A percentile compares a stretch with the other conserved stretches of the same genome.
Conservation (phyloP, 1,140 invertebrate genomes). For the Samia ricini region DNA sequence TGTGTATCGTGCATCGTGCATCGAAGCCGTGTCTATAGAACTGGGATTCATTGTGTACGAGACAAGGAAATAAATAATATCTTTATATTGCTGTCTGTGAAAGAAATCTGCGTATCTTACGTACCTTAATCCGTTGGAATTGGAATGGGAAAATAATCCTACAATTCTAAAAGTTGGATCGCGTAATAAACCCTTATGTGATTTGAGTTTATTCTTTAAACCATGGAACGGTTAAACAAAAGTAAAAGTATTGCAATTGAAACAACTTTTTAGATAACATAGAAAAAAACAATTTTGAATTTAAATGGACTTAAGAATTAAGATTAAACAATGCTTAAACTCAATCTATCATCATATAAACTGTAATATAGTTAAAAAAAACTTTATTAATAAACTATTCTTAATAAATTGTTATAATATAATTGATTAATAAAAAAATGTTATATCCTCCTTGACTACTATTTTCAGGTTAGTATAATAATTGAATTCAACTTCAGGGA, state of each 20-base stretch:
- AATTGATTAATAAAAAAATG: not conserved
- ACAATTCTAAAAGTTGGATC: constrained; percentile 15
- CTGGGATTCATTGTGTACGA: not conserved
- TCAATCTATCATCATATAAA: not conserved
- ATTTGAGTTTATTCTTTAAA: not conserved
- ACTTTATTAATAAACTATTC: too few species aligned
- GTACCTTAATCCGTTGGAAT: constrained; percentile 21
- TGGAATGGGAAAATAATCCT: constrained; percentile 23
- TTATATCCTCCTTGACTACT: too few species aligned
- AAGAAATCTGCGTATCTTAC: constrained; percentile 16
- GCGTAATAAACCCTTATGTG: not conserved
- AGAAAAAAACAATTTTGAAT: too few species aligned
- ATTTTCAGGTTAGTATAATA: too few species aligned
- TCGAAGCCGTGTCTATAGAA: not conserved
- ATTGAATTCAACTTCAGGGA: not conserved
- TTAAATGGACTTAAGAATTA: too few species aligned
- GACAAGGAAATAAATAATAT: constrained; percentile 1
- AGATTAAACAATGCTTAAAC: not conserved
- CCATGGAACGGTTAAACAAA: not conserved
- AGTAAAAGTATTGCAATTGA: not conserved
- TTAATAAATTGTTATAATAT: too few species aligned
- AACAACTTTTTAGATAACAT: too few species aligned
- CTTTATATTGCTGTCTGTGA: not conserved
- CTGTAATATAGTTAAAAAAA: too few species aligned
- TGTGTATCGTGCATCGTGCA: not conserved